phyloP scores from a whole-genome alignment of 2,113 vertebrate genomes.

The Pipra filicauda region DNA sequence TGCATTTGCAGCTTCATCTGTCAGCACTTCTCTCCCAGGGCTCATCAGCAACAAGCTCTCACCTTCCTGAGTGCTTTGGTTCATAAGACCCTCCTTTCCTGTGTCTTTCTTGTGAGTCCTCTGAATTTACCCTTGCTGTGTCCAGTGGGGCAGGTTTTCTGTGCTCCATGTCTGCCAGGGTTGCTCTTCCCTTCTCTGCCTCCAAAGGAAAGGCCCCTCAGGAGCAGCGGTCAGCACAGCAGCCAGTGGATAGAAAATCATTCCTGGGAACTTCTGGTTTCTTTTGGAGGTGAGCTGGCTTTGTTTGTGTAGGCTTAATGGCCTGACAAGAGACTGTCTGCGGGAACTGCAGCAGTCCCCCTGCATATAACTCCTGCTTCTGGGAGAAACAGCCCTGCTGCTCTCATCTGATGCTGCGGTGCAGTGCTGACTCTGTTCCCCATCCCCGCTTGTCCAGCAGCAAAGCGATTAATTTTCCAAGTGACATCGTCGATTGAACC shows the following conservation, averaged over 20 bases:
- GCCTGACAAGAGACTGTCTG: not conserved
- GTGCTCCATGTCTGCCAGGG: not conserved
- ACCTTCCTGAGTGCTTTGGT: not conserved
- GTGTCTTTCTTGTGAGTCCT: not conserved
- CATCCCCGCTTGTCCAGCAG: not conserved
- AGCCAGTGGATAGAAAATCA: not conserved
- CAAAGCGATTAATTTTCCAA: constrained; percentile 10
- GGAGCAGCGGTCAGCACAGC: not conserved
- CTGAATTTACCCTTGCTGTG: not conserved
- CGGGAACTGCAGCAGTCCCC: not conserved
- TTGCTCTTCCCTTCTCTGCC: not conserved
- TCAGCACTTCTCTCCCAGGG: not conserved
- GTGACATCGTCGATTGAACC: not conserved
- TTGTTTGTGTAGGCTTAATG: not conserved
- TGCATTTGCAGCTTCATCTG: not conserved
- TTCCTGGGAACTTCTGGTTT: not conserved
- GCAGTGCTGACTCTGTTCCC: not conserved
- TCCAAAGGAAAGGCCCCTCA: not conserved
- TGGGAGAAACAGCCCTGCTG: rapidly evolving
- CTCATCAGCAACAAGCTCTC: not conserved
- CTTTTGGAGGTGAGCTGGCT: not conserved
- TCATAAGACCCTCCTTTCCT: not conserved
- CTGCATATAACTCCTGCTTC: rapidly evolving
- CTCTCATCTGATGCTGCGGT: not conserved
- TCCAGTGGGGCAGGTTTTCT: not conserved